Conservation (phyloP, 2,797 vertebrate genomes). For the Alosa sapidissima region DNA sequence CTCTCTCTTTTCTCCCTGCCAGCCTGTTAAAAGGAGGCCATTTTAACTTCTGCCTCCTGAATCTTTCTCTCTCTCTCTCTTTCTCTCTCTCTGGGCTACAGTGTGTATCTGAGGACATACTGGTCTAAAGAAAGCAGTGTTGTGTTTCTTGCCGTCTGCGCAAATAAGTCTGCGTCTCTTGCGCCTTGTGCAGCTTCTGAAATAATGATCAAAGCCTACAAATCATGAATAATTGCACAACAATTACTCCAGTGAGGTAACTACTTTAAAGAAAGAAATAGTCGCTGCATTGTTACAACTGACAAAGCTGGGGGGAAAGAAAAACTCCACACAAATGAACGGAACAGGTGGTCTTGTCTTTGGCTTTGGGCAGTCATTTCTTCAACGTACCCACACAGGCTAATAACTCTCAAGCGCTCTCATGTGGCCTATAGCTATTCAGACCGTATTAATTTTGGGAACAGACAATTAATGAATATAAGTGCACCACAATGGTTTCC, state of each 20-base stretch:
- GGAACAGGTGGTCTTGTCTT: neutral
- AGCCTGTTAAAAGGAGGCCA: neutral
- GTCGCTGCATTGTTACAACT: slow-evolving; percentile 40
- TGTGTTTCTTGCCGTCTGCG: slow-evolving; percentile 7
- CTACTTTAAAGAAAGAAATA: slow-evolving; percentile 36
- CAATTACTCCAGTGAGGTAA: slow-evolving; percentile 42
- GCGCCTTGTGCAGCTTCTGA: slow-evolving; percentile 24
- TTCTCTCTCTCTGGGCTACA: slow-evolving; percentile 30
- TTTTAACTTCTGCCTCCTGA: neutral
- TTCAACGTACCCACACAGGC: neutral
- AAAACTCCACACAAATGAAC: neutral
- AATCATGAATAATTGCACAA: slow-evolving; percentile 44
- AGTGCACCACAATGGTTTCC: neutral
- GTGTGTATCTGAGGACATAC: slow-evolving; percentile 21
- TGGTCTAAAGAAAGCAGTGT: slow-evolving; percentile 11
- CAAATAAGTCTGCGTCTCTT: slow-evolving; percentile 27
- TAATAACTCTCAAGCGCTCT: neutral
- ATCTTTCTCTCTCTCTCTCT: slow-evolving; percentile 28
- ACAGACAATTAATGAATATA: slow-evolving; percentile 13
- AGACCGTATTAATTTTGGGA: neutral
- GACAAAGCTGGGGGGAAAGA: slow-evolving; percentile 29
- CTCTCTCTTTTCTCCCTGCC: neutral
- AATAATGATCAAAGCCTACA: slow-evolving; percentile 39
- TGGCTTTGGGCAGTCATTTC: neutral
- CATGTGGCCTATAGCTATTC: neutral